These are phyloP conservation scores for Sialia sialis DNA, from an alignment of 2,113 vertebrate genomes.

Conservation along the genomic window DNA sequence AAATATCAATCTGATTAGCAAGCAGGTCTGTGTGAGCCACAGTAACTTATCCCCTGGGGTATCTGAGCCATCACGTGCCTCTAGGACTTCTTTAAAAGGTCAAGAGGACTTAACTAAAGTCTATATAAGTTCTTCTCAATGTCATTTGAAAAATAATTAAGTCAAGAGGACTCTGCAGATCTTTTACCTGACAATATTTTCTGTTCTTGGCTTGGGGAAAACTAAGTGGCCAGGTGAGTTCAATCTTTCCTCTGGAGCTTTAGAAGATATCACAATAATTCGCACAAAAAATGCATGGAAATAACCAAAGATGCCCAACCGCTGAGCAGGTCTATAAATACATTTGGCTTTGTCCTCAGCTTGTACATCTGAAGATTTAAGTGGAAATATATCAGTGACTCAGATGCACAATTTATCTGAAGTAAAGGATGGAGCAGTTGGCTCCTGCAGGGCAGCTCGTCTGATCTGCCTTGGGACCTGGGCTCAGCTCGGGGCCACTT, in stretches of 20 bases:
- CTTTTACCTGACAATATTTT: not conserved
- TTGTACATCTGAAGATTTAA: not conserved
- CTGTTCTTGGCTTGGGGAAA: not conserved
- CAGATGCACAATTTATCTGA: not conserved
- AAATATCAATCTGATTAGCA: slow-evolving; percentile 64
- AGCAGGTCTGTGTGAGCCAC: slow-evolving; percentile 49
- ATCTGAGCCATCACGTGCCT: slow-evolving; percentile 22
- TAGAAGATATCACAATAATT: not conserved
- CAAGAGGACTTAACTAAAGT: slow-evolving; percentile 16
- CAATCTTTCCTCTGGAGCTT: not conserved
- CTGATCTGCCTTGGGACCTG: not conserved
- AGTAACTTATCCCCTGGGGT: slow-evolving; percentile 25
- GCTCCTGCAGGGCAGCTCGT: not conserved
- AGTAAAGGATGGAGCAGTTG: not conserved
- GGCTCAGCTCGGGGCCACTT: not conserved
- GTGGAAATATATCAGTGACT: not conserved
- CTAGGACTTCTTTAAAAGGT: slow-evolving; percentile 47
- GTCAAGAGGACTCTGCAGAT: not conserved
- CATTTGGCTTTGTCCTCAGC: not conserved
- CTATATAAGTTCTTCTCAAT: slow-evolving; percentile 29
- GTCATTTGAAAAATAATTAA: not conserved
- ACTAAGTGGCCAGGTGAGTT: not conserved
- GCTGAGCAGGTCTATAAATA: not conserved
- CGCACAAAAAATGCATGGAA: not conserved
- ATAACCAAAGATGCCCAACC: not conserved